phyloP scores from a whole-genome alignment of 2,113 vertebrate species.

The Xenopus laevis region DNA sequence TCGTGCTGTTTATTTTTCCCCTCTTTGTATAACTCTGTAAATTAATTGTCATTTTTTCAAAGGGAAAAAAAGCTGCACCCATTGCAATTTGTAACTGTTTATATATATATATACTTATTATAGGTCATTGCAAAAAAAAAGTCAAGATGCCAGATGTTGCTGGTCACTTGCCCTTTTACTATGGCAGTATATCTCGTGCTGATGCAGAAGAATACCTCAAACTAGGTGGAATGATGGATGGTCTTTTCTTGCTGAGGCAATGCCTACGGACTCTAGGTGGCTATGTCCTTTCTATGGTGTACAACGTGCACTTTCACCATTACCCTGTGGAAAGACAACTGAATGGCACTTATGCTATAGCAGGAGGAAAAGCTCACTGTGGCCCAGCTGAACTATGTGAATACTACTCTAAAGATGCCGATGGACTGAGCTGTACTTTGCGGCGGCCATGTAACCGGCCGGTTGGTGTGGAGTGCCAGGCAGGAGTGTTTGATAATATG shows the following conservation, averaged over 20 bases:
- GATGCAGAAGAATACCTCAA: constrained; percentile 90
- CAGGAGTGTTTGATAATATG: constrained; percentile 82
- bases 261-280: constrained; percentile 91
- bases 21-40: too few species aligned
- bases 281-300: constrained; percentile 87
- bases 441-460: constrained; percentile 85
- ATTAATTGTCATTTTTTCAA: too few species aligned
- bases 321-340: constrained; percentile 90
- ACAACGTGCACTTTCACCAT: constrained; percentile 80
- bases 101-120: too few species aligned
- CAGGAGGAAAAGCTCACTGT: constrained; percentile 83
- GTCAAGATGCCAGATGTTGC: constrained; percentile 81
- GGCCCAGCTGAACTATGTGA: constrained; percentile 92
- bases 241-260: constrained; percentile 88
- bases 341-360: constrained; percentile 86
- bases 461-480: constrained; percentile 62
- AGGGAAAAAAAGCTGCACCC: too few species aligned
- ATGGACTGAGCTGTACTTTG: constrained; percentile 83
- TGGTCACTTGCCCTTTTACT: constrained; percentile 88
- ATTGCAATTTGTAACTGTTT: too few species aligned
- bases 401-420: constrained; percentile 85
- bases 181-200: constrained; percentile 84
- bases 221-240: constrained; percentile 85
- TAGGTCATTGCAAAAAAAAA: too few species aligned
- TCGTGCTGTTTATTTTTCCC: too few species aligned